Evolutionary conservation across 1,140 invertebrate species (phyloP).

Genomic region (Bactericera cockerelli): DNA sequence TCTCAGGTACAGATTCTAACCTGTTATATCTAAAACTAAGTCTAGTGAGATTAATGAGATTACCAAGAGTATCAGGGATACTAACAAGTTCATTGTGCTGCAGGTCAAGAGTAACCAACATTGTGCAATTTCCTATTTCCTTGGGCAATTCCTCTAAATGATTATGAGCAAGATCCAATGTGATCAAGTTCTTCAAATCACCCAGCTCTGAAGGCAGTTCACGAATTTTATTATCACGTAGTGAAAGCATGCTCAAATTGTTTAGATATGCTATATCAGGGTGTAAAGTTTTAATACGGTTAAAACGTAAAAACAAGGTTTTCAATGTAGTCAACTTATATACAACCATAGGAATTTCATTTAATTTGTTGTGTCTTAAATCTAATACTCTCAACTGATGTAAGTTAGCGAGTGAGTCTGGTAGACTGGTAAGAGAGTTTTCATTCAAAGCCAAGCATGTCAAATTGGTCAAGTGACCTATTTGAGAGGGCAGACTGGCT

Average conservation of each 20-base stretch:
- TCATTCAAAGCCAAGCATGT: slow-evolving; percentile 90
- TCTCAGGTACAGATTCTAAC: slow-evolving; percentile 67
- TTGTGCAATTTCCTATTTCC: slow-evolving; percentile 90
- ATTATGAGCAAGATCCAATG: slow-evolving; percentile 97
- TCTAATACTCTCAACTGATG: slow-evolving; percentile 83
- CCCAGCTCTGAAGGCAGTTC: slow-evolving; percentile 87
- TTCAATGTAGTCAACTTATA: slow-evolving; percentile 85
- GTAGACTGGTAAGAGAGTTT: slow-evolving; percentile 89
- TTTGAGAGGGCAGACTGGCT: slow-evolving; percentile 75
- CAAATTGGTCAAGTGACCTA: slow-evolving; percentile 80
- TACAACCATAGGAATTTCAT: slow-evolving; percentile 94
- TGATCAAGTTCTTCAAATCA: slow-evolving; percentile 72
- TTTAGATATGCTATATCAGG: slow-evolving; percentile 78
- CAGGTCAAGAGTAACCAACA: slow-evolving; percentile 86
- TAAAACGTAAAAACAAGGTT: slow-evolving; percentile 90
- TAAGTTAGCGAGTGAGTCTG: slow-evolving; percentile 76
- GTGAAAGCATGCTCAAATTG: slow-evolving; percentile 91
- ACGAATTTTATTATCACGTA: slow-evolving; percentile 97
- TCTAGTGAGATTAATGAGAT: slow-evolving; percentile 68
- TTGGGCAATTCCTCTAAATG: slow-evolving; percentile 84
- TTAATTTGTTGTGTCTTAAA: slow-evolving; percentile 96
- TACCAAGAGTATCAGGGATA: slow-evolving; percentile 91
- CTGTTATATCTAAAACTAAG: slow-evolving; percentile 91
- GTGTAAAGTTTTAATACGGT: slow-evolving; percentile 81
- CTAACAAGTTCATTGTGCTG: slow-evolving; percentile 97